Base-by-base conservation (phyloP, 1,140 invertebrate species). In the Cheumatopsyche charites region DNA sequence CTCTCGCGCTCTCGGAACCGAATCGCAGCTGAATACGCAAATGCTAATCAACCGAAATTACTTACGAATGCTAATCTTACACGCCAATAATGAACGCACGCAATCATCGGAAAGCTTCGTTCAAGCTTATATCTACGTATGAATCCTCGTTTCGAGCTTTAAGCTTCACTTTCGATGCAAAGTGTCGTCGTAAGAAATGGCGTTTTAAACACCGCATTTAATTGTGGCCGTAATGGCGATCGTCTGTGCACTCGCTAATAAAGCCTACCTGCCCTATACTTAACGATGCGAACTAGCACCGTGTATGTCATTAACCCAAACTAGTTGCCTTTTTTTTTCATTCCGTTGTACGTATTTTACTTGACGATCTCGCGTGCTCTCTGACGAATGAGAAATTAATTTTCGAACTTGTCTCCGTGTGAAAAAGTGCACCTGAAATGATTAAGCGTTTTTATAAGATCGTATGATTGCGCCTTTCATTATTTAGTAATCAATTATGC, bases 191-290 rank as follows among this genome's bases (percentile, higher is more conserved):
- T n/a, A n/a, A 19, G 21, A 67, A 67, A 67, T 67, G 43, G 63
- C 36, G 43, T 67, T 67, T 67, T 49, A 68, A 68, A 55, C 23
- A 45, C 26, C 23, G 47, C n/a, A 52, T 52, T 68, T 68, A 68
- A 68, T 68, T 68, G 42, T 68, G 66, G 49, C 45, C 29, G 66
- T 36, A 19, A 19, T n/a, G 63, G 63, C 43, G 26, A 43, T 42
- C 25, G 63, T 26, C 66, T 47, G 66, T 68, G 47, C 49, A 68
- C 66, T 43, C 45, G 15, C 63, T 67, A 67, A 67, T 67, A 67
- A 67, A 67, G 42, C 36, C 25, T 1, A 17, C 42, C 42, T 67
- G 63, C 66, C 47, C 66, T 68, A 68, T 68, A 68, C 66, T 68
- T 68, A 68, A 23, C 63, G 43, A 49, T 43, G 9, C 21, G 43